A percentile compares a stretch with the other conserved stretches of the same genome.
Conservation (phyloP, 2,888 invertebrate species). For the Sminthurides aquaticus region DNA sequence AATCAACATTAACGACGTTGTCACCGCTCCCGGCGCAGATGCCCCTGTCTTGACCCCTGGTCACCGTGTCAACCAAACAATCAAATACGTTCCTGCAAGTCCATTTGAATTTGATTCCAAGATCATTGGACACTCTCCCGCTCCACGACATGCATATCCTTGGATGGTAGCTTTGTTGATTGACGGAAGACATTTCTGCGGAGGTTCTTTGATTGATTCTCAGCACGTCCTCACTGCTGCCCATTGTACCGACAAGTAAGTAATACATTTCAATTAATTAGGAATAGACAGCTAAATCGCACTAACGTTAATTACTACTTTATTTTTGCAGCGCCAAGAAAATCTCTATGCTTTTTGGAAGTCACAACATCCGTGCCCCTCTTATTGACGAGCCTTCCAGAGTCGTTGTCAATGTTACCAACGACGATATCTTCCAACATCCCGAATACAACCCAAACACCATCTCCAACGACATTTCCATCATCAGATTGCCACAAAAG, state of each 20-base stretch:
- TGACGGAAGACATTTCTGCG: conserved; percentile 40
- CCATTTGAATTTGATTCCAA: conserved; percentile 22
- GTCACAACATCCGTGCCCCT: conserved; percentile 34
- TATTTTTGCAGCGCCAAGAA: conserved; percentile 27
- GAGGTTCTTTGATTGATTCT: conserved; percentile 33
- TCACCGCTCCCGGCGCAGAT: conserved; percentile 5
- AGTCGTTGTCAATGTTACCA: conserved; percentile 35
- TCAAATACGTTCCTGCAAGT: conserved; percentile 6
- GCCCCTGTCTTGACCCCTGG: conserved; percentile 10
- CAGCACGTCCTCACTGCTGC: conserved; percentile 40
- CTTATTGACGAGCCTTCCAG: conserved; percentile 24
- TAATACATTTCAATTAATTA: neutral
- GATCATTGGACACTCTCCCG: conserved; percentile 28
- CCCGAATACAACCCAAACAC: conserved; percentile 41
- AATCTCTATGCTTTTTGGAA: conserved; percentile 38
- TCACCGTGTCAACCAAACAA: neutral
- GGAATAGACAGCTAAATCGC: neutral
- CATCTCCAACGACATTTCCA: conserved; percentile 39
- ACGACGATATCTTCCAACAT: conserved; percentile 39
- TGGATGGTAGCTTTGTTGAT: conserved; percentile 42
- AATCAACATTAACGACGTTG: conserved; percentile 2
- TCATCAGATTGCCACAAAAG: conserved; percentile 34
- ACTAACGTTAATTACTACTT: neutral
- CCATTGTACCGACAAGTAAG: conserved; percentile 41
- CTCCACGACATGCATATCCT: conserved; percentile 34